Percentiles rank a stretch among this genome's conserved stretches.
Conservation (phyloP, 2,888 invertebrate genomes). For the Camponotus fellah region DNA sequence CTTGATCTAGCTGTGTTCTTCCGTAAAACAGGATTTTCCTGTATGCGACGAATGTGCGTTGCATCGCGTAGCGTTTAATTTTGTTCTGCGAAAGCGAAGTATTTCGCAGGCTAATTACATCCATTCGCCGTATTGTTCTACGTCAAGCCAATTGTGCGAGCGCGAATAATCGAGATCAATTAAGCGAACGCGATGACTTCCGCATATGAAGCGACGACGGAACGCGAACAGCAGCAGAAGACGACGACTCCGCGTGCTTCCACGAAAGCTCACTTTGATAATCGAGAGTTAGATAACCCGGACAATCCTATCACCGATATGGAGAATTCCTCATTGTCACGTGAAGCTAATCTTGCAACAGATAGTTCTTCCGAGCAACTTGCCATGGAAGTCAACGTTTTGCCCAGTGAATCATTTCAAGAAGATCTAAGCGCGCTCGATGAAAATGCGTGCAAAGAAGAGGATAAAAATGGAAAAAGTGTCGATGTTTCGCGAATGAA, state of each 20-base stretch:
- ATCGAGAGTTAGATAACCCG: neutral
- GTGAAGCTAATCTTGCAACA: conserved; percentile 18
- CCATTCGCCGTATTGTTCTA: neutral
- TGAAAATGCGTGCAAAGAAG: neutral
- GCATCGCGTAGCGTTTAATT: neutral
- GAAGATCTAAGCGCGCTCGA: neutral
- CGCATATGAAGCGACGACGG: conserved; percentile 64
- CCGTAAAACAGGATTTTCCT: neutral
- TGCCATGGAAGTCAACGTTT: neutral
- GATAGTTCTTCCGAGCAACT: conserved; percentile 25
- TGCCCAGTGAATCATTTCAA: conserved; percentile 2
- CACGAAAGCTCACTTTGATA: neutral
- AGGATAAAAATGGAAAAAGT: neutral
- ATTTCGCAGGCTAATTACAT: conserved; percentile 32
- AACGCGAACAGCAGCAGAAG: conserved; percentile 58
- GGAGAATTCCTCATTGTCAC: neutral
- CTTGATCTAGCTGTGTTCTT: neutral
- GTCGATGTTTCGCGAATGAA: neutral
- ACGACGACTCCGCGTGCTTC: neutral
- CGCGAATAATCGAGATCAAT: conserved; percentile 73
- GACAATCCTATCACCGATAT: neutral
- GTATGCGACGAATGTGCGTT: neutral
- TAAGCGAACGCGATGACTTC: conserved; percentile 75
- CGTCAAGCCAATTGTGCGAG: conserved; percentile 67
- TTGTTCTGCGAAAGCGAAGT: neutral